phyloP scores from a whole-genome alignment of 2,888 invertebrate genomes.

The Helobdella robusta region DNA sequence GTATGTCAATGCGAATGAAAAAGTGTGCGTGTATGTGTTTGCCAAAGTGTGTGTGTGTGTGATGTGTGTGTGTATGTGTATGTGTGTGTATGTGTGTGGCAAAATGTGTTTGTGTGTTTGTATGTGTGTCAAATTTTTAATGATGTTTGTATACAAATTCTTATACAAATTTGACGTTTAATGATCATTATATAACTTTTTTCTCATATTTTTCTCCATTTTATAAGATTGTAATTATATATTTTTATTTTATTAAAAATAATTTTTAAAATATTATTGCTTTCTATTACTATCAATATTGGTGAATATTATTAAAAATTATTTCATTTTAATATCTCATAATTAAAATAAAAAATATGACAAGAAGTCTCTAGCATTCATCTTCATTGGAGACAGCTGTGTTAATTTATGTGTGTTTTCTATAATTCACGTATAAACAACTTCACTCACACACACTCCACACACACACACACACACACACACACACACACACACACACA shows the following conservation, averaged over 20 bases:
- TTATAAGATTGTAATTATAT: neutral
- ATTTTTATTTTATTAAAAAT: neutral
- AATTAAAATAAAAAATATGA: too few relatives aligned
- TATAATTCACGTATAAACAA: too few relatives aligned
- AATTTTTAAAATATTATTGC: neutral
- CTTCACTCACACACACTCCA: too few relatives aligned
- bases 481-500: too few relatives aligned
- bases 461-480: too few relatives aligned
- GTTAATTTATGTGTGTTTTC: too few relatives aligned
- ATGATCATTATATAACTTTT: neutral
- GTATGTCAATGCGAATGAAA: too few relatives aligned
- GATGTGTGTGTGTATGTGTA: slow-evolving; percentile 10
- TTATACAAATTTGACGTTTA: neutral
- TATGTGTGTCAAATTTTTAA: neutral
- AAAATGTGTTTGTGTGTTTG: slow-evolving; percentile 5
- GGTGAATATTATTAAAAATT: too few relatives aligned
- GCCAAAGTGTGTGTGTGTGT: neutral
- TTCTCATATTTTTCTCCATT: neutral
- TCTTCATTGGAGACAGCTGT: too few relatives aligned
- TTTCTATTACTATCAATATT: too few relatives aligned
- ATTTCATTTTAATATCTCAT: too few relatives aligned
- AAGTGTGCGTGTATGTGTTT: neutral
- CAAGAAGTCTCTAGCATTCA: too few relatives aligned
- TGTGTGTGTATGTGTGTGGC: neutral
- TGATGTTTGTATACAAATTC: neutral